Evolutionary conservation across 2,888 invertebrate genomes (phyloP).

Genomic region (Tortricodes alternella): DNA sequence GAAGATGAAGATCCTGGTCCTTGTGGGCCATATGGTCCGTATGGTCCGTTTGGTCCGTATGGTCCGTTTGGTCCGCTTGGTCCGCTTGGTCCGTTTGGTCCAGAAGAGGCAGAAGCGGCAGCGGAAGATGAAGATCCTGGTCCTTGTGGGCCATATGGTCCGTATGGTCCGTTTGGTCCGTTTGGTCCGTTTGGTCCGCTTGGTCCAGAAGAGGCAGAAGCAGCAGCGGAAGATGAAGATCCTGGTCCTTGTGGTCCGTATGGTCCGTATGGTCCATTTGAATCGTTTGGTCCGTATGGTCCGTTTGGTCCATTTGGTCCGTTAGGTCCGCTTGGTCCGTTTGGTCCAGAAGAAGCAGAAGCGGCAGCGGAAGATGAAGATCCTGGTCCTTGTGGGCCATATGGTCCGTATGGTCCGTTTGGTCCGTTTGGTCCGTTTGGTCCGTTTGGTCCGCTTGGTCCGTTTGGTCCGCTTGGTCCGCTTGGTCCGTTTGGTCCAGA

Average conservation of each 20-base stretch:
- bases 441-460: slow-evolving; percentile 11
- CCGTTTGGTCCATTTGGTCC: not conserved
- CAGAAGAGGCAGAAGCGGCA: slow-evolving; percentile 6
- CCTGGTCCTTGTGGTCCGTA: slow-evolving; percentile 4
- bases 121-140: slow-evolving; percentile 24
- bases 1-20: slow-evolving; percentile 8
- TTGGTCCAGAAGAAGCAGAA: not conserved
- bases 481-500: not conserved
- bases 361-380: not conserved
- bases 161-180: slow-evolving; percentile 9
- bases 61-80: slow-evolving; percentile 7
- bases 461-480: slow-evolving; percentile 16
- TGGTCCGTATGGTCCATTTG: slow-evolving; percentile 8
- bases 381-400: slow-evolving; percentile 7
- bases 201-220: not conserved
- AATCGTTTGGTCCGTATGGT: slow-evolving; percentile 2
- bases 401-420: not conserved
- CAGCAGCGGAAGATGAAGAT: not conserved
- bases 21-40: not conserved
- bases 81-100: slow-evolving; percentile 1
- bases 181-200: not conserved
- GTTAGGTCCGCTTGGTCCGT: not conserved
- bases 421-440: slow-evolving; percentile 1
- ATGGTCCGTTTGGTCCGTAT: not conserved
- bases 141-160: slow-evolving; percentile 25